Conservation (phyloP, 2,888 invertebrate genomes). For the Ferrisia virgata region DNA sequence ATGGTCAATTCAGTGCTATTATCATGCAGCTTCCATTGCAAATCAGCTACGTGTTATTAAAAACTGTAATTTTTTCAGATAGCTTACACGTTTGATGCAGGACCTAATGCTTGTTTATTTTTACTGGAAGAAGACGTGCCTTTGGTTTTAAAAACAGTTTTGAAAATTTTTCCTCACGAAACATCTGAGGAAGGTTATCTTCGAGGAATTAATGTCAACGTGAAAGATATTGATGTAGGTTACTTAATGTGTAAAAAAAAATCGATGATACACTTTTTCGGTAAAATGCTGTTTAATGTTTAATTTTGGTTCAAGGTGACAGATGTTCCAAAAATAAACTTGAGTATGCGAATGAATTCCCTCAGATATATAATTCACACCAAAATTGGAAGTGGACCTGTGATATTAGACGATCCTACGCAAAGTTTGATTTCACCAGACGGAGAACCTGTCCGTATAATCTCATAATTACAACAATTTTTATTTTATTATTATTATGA, state of each 20-base stretch:
- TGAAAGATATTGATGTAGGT: not conserved
- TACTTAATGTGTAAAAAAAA: not conserved
- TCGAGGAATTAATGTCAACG: constrained; percentile 37
- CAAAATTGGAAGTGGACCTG: constrained; percentile 75
- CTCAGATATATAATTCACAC: constrained; percentile 82
- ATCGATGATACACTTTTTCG: constrained; percentile 50
- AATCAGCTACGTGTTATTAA: no score
- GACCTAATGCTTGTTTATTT: constrained; percentile 92
- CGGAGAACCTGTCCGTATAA: not conserved
- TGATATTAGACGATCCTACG: not conserved
- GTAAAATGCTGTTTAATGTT: not conserved
- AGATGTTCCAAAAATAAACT: not conserved
- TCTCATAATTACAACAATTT: not conserved
- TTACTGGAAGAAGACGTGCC: constrained; percentile 72
- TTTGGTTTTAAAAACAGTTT: constrained; percentile 65
- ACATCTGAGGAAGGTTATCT: constrained; percentile 34
- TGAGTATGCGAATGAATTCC: constrained; percentile 50
- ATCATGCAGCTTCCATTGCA: not conserved
- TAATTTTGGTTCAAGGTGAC: constrained; percentile 53
- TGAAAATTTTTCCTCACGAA: constrained; percentile 66
- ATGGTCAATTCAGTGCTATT: not conserved
- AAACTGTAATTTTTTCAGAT: constrained; percentile 57
- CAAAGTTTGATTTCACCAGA: not conserved
- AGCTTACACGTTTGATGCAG: constrained; percentile 98
- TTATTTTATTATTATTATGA: no score